Evolutionary conservation across 2,797 vertebrate genomes (phyloP).

Genomic region (Ctenochaetus hawaiiensis): DNA sequence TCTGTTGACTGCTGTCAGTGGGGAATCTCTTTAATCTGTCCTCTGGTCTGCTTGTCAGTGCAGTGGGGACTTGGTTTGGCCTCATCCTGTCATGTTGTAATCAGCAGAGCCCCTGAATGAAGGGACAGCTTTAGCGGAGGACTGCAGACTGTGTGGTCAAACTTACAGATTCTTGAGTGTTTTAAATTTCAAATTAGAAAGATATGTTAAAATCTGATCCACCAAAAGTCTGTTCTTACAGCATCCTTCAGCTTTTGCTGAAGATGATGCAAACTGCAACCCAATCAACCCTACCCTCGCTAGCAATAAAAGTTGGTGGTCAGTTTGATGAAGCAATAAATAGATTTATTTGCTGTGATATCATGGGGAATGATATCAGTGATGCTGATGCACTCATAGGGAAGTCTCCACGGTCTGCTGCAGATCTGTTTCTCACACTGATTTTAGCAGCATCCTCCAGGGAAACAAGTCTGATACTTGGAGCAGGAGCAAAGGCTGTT

Average conservation of each 20-base stretch:
- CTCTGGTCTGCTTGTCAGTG: constrained; percentile 26
- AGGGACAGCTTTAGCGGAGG: constrained; percentile 7
- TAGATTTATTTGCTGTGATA: constrained; percentile 15
- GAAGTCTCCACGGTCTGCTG: constrained; percentile 45
- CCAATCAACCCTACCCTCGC: not conserved
- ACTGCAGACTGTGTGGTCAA: constrained; percentile 7
- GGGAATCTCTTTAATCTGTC: constrained; percentile 13
- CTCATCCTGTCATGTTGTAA: constrained; percentile 20
- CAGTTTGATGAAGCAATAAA: not conserved
- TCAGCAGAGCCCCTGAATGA: constrained; percentile 8
- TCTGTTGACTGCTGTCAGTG: not conserved
- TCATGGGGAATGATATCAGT: constrained; percentile 24
- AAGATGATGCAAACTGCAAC: not conserved
- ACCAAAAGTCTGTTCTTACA: not conserved
- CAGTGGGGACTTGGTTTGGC: constrained; percentile 18
- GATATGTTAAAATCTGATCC: not conserved
- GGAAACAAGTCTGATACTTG: constrained; percentile 39
- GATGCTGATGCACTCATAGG: not conserved
- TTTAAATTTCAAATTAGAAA: not conserved
- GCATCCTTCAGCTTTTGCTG: not conserved
- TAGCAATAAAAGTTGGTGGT: not conserved
- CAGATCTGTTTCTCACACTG: constrained; percentile 81
- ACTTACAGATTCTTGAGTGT: not conserved
- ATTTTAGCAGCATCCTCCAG: constrained; percentile 79
- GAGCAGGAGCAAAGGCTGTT: constrained; percentile 20